Evolutionary conservation across 2,888 invertebrate genomes (phyloP).

Genomic region (Drosophila neonasuta): DNA sequence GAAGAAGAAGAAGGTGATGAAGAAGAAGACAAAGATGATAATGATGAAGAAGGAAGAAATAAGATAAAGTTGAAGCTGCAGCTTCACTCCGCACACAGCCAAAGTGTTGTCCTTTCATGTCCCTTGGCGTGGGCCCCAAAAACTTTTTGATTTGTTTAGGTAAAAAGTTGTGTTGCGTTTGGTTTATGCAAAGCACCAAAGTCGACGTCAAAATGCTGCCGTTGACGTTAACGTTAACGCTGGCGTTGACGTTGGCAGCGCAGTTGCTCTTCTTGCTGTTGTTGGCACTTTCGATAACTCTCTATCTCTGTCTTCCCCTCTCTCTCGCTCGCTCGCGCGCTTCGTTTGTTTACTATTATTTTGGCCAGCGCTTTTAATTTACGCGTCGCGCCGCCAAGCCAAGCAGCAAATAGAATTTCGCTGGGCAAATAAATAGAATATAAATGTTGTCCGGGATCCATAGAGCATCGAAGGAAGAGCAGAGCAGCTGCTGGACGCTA

Average conservation of each 20-base stretch:
- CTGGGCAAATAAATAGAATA: slow-evolving; percentile 60
- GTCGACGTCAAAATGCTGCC: slow-evolving; percentile 22
- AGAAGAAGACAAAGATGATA: slow-evolving; percentile 2
- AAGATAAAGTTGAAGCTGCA: slow-evolving; percentile 32
- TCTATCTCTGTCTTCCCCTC: slow-evolving; percentile 1
- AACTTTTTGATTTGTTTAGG: slow-evolving; percentile 66
- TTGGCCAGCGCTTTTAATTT: slow-evolving; percentile 66
- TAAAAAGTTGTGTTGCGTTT: slow-evolving; percentile 61
- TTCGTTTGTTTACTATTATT: slow-evolving; percentile 65
- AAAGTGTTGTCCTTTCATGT: slow-evolving; percentile 58
- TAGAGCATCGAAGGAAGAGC: background rate
- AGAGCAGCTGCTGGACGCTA: slow-evolving; percentile 46
- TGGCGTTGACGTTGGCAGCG: slow-evolving; percentile 1
- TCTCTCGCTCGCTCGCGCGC: background rate
- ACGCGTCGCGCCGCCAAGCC: slow-evolving; percentile 55
- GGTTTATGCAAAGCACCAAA: slow-evolving; percentile 56
- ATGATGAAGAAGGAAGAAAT: slow-evolving; percentile 3
- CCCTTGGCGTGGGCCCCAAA: slow-evolving; percentile 40
- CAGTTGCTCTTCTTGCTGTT: slow-evolving; percentile 23
- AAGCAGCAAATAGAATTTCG: slow-evolving; percentile 72
- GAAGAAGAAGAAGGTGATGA: background rate
- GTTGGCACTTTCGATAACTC: slow-evolving; percentile 18
- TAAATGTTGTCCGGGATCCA: slow-evolving; percentile 34
- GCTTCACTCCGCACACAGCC: slow-evolving; percentile 8
- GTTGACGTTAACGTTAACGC: slow-evolving; percentile 6